A percentile compares a stretch with the other conserved stretches of the same genome.
Conservation (phyloP, 1,140 invertebrate species). For the Drosophila ambigua region DNA sequence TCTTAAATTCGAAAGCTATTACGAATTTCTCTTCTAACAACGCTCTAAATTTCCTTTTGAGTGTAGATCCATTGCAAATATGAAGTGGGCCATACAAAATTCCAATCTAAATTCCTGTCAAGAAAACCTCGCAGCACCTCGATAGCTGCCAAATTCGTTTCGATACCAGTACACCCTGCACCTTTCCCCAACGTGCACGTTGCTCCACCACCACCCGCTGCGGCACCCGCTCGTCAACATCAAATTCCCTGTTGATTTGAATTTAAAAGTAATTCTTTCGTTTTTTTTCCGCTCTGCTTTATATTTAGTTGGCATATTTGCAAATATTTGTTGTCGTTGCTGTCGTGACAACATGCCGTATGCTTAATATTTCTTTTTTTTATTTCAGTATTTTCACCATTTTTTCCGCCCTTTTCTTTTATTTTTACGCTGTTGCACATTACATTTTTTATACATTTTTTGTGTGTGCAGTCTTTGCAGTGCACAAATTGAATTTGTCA, state of each 20-base stretch:
- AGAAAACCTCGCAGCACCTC: too few relatives aligned
- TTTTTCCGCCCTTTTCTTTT: neutral
- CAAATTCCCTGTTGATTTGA: constrained; percentile 57
- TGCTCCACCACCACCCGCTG: neutral
- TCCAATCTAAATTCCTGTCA: too few relatives aligned
- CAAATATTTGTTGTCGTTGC: constrained; percentile 46
- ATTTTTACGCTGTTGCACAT: constrained; percentile 45
- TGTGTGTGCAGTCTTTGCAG: neutral
- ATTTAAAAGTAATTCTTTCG: constrained; percentile 46
- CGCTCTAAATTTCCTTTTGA: too few relatives aligned
- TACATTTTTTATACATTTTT: constrained; percentile 22
- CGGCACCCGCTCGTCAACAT: constrained; percentile 27
- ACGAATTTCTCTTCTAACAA: too few relatives aligned
- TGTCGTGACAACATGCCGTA: constrained; percentile 47
- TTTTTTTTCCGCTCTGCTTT: constrained; percentile 15
- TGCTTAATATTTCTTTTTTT: constrained; percentile 52
- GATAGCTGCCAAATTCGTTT: neutral
- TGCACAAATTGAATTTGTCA: constrained; percentile 55
- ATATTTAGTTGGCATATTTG: constrained; percentile 46
- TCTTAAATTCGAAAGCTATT: too few relatives aligned
- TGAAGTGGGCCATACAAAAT: too few relatives aligned
- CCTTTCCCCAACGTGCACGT: constrained; percentile 17
- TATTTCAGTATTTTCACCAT: neutral
- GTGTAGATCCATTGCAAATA: too few relatives aligned
- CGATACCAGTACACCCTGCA: constrained; percentile 28